Conservation (phyloP, 2,888 invertebrate genomes). For the Drosophila borealis region DNA sequence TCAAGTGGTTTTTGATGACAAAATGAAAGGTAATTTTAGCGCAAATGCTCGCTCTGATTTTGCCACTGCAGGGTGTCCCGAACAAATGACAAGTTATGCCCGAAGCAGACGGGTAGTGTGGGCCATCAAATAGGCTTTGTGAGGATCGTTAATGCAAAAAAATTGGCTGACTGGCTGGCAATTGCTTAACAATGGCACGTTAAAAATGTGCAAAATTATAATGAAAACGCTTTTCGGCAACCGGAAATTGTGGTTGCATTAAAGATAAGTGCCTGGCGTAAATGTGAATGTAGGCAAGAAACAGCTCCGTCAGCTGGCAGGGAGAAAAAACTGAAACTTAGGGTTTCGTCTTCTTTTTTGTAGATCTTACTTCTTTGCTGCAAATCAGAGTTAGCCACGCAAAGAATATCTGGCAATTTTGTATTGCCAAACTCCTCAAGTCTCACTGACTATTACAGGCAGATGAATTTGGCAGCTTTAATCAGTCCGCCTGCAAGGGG, state of each 20-base stretch:
- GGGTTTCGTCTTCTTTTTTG: background rate
- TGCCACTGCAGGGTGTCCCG: conserved; percentile 54
- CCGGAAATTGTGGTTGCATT: conserved; percentile 73
- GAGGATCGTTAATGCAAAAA: conserved; percentile 52
- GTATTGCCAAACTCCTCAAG: too few species aligned
- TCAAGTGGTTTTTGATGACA: conserved; percentile 84
- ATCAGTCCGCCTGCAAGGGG: conserved; percentile 51
- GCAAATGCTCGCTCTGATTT: conserved; percentile 69
- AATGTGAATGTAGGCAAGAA: background rate
- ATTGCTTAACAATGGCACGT: conserved; percentile 33
- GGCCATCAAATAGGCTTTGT: conserved; percentile 64
- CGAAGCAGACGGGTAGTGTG: conserved; percentile 49
- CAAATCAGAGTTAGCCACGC: background rate
- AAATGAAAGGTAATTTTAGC: conserved; percentile 84
- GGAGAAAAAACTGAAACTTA: background rate
- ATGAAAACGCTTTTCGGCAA: conserved; percentile 64
- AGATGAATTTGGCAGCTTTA: conserved; percentile 60
- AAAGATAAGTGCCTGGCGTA: conserved; percentile 51
- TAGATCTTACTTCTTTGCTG: background rate
- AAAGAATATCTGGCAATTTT: background rate
- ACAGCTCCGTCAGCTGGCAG: background rate
- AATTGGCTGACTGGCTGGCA: conserved; percentile 50
- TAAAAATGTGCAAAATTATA: conserved; percentile 60
- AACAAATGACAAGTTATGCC: conserved; percentile 80
- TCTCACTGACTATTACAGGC: background rate